phyloP scores from a whole-genome alignment of 2,113 vertebrate species.

The Sylvicapra grimmia region DNA sequence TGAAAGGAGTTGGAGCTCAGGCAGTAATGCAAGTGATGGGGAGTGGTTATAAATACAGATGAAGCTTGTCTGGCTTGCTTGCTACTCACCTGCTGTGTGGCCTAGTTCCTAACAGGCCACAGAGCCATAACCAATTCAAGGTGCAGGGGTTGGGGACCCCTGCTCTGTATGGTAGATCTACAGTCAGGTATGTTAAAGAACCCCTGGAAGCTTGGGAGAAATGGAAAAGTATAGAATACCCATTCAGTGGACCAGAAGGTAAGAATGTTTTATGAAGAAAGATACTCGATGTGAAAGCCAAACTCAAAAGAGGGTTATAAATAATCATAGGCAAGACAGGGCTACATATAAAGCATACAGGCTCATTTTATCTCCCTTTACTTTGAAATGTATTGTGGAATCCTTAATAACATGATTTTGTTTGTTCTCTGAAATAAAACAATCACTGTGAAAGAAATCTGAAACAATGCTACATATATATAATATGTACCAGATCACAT shows the following conservation, averaged over 20 bases:
- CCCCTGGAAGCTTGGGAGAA: not conserved
- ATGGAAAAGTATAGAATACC: not conserved
- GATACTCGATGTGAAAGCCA: not conserved
- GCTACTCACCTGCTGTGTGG: not conserved
- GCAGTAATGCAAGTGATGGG: not conserved
- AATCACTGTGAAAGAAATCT: not conserved
- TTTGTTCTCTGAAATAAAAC: not conserved
- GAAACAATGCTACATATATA: not conserved
- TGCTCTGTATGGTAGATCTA: not conserved
- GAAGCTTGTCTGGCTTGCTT: not conserved
- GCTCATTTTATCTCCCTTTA: not conserved
- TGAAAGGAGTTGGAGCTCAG: not conserved
- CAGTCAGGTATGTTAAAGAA: not conserved
- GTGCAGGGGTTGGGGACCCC: not conserved
- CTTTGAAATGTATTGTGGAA: not conserved
- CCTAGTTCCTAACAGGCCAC: not conserved
- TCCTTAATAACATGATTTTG: not conserved
- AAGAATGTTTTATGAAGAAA: not conserved
- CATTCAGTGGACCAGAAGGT: not conserved
- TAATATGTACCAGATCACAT: not conserved
- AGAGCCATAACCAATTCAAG: not conserved
- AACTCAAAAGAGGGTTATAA: not conserved
- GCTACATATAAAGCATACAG: not conserved
- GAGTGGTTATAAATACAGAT: not conserved
- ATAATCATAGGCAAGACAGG: not conserved